Conservation (phyloP, 2,888 invertebrate species). For the Lasius fuliginosus region DNA sequence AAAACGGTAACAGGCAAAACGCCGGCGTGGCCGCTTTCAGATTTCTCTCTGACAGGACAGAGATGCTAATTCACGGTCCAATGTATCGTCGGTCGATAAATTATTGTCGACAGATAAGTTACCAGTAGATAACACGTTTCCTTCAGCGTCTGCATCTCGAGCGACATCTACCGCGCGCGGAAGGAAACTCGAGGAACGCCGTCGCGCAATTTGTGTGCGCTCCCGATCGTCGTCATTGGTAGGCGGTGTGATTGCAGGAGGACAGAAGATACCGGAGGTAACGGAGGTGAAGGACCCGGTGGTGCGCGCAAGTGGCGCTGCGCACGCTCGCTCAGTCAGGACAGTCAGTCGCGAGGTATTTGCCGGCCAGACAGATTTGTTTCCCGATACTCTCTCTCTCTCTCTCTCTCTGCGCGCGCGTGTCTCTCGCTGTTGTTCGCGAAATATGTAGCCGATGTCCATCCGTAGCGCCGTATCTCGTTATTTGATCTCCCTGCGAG, state of each 20-base stretch:
- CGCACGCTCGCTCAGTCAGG: slow-evolving; percentile 57
- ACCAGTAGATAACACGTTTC: too few species aligned
- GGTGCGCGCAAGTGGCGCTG: slow-evolving; percentile 78
- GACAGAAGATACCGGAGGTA: not conserved
- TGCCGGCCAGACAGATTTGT: slow-evolving; percentile 69
- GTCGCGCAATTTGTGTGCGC: not conserved
- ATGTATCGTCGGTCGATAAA: too few species aligned
- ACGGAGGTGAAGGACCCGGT: slow-evolving; percentile 68
- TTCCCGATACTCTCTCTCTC: not conserved
- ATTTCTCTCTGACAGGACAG: too few species aligned
- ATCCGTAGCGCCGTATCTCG: not conserved
- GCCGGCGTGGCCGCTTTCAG: too few species aligned
- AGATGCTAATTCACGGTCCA: too few species aligned
- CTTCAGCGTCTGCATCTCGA: too few species aligned
- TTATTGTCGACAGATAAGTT: too few species aligned
- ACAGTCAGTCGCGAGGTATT: slow-evolving; percentile 70
- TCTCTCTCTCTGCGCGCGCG: slow-evolving; percentile 46
- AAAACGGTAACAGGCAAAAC: too few species aligned
- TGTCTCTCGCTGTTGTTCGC: slow-evolving; percentile 67
- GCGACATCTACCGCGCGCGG: too few species aligned
- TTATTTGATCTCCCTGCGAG: not conserved
- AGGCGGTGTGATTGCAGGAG: not conserved
- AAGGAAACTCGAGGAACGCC: not conserved
- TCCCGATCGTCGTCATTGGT: not conserved
- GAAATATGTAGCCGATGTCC: slow-evolving; percentile 60